A percentile compares a stretch with the other conserved stretches of the same genome.
These are phyloP conservation scores for Channa argus DNA, from an alignment of 2,113 vertebrate genomes.

Conservation along the genomic window DNA sequence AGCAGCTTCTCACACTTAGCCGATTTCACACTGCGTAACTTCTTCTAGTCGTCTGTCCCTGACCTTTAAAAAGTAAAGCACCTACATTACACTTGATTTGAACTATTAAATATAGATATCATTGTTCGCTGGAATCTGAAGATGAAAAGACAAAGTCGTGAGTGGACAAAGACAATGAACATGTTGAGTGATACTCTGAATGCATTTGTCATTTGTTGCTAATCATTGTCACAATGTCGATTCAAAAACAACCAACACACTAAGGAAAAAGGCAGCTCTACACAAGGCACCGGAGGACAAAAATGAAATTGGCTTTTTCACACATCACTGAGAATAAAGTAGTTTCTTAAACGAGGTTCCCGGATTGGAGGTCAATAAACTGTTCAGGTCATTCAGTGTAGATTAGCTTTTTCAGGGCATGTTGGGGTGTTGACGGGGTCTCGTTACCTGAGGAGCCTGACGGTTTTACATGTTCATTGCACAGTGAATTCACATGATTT, in stretches of 20 bases:
- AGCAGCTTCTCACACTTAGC: conserved; percentile 7
- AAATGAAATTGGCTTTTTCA: not conserved
- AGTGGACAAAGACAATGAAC: too few species aligned
- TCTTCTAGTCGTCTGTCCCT: not conserved
- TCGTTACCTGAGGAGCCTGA: conserved; percentile 16
- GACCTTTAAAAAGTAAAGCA: not conserved
- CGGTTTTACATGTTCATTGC: not conserved
- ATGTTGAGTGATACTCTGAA: too few species aligned
- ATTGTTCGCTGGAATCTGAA: not conserved
- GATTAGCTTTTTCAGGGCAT: not conserved
- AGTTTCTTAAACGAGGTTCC: conserved; percentile 12
- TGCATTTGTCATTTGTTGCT: not conserved
- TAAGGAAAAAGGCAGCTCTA: not conserved
- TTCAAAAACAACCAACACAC: not conserved
- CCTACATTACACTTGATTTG: not conserved
- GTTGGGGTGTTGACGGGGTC: not conserved
- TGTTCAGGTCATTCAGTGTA: not conserved
- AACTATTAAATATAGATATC: not conserved
- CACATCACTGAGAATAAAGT: conserved; percentile 17
- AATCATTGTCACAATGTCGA: not conserved
- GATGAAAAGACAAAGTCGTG: too few species aligned
- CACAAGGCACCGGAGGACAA: not conserved
- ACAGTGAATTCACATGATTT: too few species aligned
- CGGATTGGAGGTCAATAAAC: conserved; percentile 11
- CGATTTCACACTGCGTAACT: not conserved